Evolutionary conservation across 2,113 vertebrate species (phyloP).

Genomic region (Indicator maculatus): DNA sequence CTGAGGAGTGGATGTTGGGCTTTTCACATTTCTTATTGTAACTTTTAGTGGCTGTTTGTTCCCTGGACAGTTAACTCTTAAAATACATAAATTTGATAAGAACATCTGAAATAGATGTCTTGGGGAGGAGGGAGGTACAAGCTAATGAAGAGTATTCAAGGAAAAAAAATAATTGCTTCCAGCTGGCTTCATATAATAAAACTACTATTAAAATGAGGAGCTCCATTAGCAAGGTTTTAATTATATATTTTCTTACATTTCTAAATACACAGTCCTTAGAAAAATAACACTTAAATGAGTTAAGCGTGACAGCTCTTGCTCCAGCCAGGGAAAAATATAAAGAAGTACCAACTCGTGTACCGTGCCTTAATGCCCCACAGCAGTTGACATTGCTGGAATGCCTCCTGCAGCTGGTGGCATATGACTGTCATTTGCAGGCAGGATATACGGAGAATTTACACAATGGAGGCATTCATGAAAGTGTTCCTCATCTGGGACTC

Average conservation of each 20-base stretch:
- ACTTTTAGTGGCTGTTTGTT: conserved; percentile 56
- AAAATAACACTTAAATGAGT: conserved; percentile 48
- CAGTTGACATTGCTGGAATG: conserved; percentile 78
- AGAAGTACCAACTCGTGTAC: conserved; percentile 66
- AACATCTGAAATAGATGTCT: conserved; percentile 52
- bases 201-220: conserved; percentile 72
- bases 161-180: conserved; percentile 74
- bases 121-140: conserved; percentile 31
- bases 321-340: conserved; percentile 75
- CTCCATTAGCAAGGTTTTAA: conserved; percentile 67
- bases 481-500: conserved; percentile 59
- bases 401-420: conserved; percentile 82
- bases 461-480: conserved; percentile 67
- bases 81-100: conserved; percentile 51
- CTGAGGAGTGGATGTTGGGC: not conserved
- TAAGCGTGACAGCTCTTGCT: conserved; percentile 72
- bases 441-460: conserved; percentile 60
- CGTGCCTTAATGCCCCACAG: conserved; percentile 67
- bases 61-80: conserved; percentile 39
- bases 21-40: conserved; percentile 50
- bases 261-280: conserved; percentile 28
- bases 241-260: conserved; percentile 62
- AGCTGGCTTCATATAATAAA: conserved; percentile 75
- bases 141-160: conserved; percentile 65
- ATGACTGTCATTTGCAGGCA: conserved; percentile 76